Percentiles rank a stretch among this genome's conserved stretches.
These are phyloP conservation scores for Meloe dianella DNA, from an alignment of 2,888 invertebrate genomes.

Conservation along the genomic window DNA sequence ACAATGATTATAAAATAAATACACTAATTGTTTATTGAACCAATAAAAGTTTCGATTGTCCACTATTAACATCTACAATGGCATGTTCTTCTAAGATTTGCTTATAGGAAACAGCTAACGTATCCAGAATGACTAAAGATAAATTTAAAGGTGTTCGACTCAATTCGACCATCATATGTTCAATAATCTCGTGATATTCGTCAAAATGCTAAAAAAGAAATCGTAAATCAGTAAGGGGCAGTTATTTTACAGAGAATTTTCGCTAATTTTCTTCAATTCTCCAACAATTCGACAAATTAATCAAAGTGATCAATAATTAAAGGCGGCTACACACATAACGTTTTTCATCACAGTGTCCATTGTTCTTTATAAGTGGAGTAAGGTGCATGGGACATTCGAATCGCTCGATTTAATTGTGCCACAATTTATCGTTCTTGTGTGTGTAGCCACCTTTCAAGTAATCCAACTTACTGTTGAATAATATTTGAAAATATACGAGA, in stretches of 20 bases:
- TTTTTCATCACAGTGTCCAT: no score
- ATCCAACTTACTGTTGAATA: not conserved
- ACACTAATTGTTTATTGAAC: not conserved
- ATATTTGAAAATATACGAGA: not conserved
- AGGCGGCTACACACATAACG: no score
- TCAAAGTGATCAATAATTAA: no score
- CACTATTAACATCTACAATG: not conserved
- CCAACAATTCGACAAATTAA: no score
- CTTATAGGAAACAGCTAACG: not conserved
- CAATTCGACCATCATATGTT: not conserved
- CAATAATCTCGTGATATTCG: not conserved
- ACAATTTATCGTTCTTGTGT: no score
- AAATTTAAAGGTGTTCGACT: not conserved
- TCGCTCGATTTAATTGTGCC: no score
- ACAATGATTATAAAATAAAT: not conserved
- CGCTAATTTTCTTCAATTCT: no score
- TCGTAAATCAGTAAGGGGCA: no score
- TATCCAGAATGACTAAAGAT: not conserved
- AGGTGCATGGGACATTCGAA: no score
- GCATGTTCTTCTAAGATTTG: not conserved
- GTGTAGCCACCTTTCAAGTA: no score
- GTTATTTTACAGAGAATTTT: no score
- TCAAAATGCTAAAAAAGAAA: not conserved
- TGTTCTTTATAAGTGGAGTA: no score
- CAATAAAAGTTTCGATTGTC: not conserved